Base-by-base conservation (phyloP, 2,888 invertebrate genomes). In the Oligia fasciuncula region DNA sequence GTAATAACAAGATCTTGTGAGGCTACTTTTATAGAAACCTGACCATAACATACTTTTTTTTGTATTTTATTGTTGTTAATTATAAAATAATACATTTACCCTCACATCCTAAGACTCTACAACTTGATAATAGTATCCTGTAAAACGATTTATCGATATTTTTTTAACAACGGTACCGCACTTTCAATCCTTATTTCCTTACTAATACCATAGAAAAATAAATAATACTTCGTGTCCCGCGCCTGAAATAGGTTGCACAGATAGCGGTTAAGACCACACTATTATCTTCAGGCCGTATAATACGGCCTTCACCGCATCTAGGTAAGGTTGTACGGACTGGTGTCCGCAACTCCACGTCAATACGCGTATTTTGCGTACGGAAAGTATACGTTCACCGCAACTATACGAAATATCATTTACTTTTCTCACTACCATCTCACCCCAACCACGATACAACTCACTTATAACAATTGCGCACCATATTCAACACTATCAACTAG, bases 401-500 rank as follows among this genome's bases (percentile, higher is more conserved):
- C 49, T 29, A 57, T 4, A 57, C 70, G 46, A 60, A 71, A n/a
- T 60, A 60, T n/a, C 6, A 71, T 57, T 46, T 17, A 46, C 2
- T 23, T 35, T n/a, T 11, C 49, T 40, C 14, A 51, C 35, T 54
- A 76, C 29, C n/a, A 62, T n/a, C 14, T 71, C 62, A 73, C 82
- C 69, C 2, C 73, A 84, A 51, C 74, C 68, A 77, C 60, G 14
- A 35, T 5, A 35, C 60, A 49, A 67, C 11, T 57, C 84, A 75
- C 60, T 67, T n/a, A 19, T 19, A 71, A 62, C n/a, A 71, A 43
- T 62, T n/a, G 62, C 78, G 84, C 86, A 81, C 75, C 80, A 67
- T 69, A 23, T 69, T 73, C 5, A 57, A 17, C 49, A 60, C 57
- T 51, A 54, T 67, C 13, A 67, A 4, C n/a, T 71, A 71, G 60